Conservation (phyloP, 2,888 invertebrate species). For the Rhogogaster chlorosoma region DNA sequence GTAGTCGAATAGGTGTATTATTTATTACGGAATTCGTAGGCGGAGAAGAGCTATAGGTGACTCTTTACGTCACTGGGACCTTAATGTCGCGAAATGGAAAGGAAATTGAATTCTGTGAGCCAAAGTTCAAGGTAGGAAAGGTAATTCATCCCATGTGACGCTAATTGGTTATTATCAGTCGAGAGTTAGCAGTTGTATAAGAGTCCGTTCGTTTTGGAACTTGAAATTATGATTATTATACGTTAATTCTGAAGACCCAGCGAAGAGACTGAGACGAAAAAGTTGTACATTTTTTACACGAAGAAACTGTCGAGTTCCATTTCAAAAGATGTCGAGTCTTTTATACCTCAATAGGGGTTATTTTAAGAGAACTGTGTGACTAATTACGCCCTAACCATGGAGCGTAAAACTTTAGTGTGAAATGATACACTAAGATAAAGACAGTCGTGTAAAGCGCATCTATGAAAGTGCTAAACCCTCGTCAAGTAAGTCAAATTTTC, state of each 20-base stretch:
- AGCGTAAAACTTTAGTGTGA: background rate
- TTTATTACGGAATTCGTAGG: constrained; percentile 16
- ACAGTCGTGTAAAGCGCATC: background rate
- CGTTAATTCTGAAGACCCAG: background rate
- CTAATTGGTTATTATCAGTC: constrained; percentile 23
- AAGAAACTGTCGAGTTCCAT: background rate
- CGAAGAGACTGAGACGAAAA: background rate
- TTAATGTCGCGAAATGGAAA: constrained; percentile 4
- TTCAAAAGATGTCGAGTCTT: background rate
- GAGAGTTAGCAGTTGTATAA: background rate
- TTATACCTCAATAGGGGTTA: background rate
- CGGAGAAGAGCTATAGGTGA: constrained; percentile 5
- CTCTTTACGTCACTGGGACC: constrained; percentile 6
- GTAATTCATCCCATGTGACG: background rate
- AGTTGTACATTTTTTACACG: background rate
- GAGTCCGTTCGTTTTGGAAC: background rate
- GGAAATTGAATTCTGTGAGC: constrained; percentile 4
- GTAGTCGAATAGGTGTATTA: constrained; percentile 10
- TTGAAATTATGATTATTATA: background rate
- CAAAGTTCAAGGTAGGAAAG: constrained; percentile 22
- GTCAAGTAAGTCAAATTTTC: constrained; percentile 15
- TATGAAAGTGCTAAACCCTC: constrained; percentile 28
- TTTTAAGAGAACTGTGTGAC: background rate
- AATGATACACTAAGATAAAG: background rate
- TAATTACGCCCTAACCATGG: background rate